Percentiles rank a stretch among this genome's conserved stretches.
These are phyloP conservation scores for Hippocampus kuda DNA, from an alignment of 2,797 vertebrate species.

Conservation along the genomic window DNA sequence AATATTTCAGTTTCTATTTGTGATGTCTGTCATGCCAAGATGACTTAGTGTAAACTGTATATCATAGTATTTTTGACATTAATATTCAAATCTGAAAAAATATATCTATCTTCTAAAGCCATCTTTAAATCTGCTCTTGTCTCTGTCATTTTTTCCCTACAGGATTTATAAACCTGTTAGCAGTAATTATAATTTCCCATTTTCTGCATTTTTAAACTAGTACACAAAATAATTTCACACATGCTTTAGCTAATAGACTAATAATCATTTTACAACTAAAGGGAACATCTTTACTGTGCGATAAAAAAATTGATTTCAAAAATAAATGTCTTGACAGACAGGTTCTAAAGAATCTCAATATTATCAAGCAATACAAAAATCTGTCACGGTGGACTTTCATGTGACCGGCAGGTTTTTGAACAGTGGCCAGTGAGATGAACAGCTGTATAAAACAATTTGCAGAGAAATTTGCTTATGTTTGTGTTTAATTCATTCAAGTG, in stretches of 20 bases:
- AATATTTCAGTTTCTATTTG: constrained; percentile 96
- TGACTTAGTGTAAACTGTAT: constrained; percentile 98
- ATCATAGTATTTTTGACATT: constrained; percentile 99
- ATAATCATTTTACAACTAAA: too few relatives aligned
- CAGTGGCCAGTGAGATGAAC: too few relatives aligned
- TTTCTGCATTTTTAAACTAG: background rate
- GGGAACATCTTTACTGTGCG: too few relatives aligned
- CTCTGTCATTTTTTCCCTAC: constrained; percentile 4
- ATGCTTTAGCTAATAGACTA: too few relatives aligned
- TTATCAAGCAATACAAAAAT: too few relatives aligned
- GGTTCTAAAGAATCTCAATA: too few relatives aligned
- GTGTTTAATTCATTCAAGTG: too few relatives aligned
- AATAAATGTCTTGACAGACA: too few relatives aligned
- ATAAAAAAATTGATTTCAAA: too few relatives aligned
- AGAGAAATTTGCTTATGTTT: too few relatives aligned
- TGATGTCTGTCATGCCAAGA: constrained; percentile 90
- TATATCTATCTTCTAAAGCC: constrained; percentile 83
- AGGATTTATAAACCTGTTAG: background rate
- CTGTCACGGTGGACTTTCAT: too few relatives aligned
- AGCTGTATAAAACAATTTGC: background rate
- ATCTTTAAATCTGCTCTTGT: constrained; percentile 47
- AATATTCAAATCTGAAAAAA: constrained; percentile 86
- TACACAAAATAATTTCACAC: background rate
- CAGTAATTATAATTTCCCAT: background rate
- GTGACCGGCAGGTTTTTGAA: too few relatives aligned